A percentile compares a stretch with the other conserved stretches of the same genome.
Evolutionary conservation across 2,888 invertebrate genomes (phyloP).

Genomic region (Creontiades dilutus): DNA sequence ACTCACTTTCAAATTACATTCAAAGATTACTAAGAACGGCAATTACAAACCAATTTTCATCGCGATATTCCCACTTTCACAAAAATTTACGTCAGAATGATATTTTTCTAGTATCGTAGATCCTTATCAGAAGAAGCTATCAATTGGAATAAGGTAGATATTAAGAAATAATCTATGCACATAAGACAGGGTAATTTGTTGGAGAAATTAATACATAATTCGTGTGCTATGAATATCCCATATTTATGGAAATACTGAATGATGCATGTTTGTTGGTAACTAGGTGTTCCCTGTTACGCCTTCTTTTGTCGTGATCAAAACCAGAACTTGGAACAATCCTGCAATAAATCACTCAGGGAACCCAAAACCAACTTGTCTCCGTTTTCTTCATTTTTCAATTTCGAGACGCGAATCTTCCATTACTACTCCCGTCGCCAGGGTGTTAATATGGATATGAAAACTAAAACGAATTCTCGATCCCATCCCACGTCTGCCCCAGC

Average conservation of each 20-base stretch:
- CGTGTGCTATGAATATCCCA: not conserved
- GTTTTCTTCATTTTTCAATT: not conserved
- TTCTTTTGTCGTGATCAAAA: not conserved
- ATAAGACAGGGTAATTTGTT: too few species aligned
- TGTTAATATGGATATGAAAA: conserved; percentile 49
- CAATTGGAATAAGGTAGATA: too few species aligned
- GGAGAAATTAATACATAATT: not conserved
- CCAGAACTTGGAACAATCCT: conserved; percentile 12
- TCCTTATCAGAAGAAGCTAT: too few species aligned
- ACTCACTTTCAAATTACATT: too few species aligned
- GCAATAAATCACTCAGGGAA: not conserved
- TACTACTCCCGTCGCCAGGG: conserved; percentile 9
- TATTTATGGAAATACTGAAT: not conserved
- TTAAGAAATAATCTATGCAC: too few species aligned
- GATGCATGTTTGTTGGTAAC: not conserved
- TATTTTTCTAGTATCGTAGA: too few species aligned
- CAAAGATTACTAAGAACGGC: too few species aligned
- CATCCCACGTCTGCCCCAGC: conserved; percentile 52
- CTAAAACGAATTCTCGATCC: conserved; percentile 47
- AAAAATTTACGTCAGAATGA: too few species aligned
- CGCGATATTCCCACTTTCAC: too few species aligned
- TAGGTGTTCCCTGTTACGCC: not conserved
- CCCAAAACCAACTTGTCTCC: not conserved
- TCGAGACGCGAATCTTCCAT: conserved; percentile 44
- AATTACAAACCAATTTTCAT: too few species aligned